Conservation (phyloP, 2,888 invertebrate genomes). For the Volucella zonaria region DNA sequence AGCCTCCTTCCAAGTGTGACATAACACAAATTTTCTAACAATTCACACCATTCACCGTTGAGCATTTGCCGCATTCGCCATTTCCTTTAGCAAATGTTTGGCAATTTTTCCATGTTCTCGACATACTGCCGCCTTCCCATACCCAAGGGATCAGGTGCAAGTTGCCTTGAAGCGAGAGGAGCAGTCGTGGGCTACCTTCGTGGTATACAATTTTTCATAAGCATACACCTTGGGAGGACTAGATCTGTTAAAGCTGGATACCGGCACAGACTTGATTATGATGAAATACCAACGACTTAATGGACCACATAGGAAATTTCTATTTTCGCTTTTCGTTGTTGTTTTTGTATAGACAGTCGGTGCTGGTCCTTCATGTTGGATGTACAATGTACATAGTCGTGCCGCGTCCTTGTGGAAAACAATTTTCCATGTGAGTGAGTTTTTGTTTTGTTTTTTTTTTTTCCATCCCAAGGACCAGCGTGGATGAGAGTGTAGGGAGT, state of each 20-base stretch:
- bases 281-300: constrained; percentile 71
- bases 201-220: constrained; percentile 44
- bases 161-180: background rate
- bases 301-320: constrained; percentile 69
- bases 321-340: constrained; percentile 51
- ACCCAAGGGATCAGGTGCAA: constrained; percentile 38
- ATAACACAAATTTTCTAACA: constrained; percentile 64
- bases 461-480: background rate
- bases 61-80: background rate
- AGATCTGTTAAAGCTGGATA: background rate
- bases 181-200: background rate
- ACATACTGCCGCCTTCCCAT: background rate
- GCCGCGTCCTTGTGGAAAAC: constrained; percentile 34
- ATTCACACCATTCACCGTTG: constrained; percentile 52
- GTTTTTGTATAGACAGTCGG: background rate
- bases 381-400: too few relatives aligned
- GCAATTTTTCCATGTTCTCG: constrained; percentile 55
- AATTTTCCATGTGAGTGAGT: constrained; percentile 68
- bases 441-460: background rate
- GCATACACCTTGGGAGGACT: constrained; percentile 32
- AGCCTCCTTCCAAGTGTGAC: constrained; percentile 42
- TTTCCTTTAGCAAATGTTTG: constrained; percentile 61
- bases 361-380: constrained; percentile 2
- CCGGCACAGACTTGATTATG: constrained; percentile 61
- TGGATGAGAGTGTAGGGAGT: background rate